Percentiles rank a stretch among this genome's conserved stretches.
phyloP scores from a whole-genome alignment of 2,888 invertebrate genomes.

The Caradrina kadenii region DNA sequence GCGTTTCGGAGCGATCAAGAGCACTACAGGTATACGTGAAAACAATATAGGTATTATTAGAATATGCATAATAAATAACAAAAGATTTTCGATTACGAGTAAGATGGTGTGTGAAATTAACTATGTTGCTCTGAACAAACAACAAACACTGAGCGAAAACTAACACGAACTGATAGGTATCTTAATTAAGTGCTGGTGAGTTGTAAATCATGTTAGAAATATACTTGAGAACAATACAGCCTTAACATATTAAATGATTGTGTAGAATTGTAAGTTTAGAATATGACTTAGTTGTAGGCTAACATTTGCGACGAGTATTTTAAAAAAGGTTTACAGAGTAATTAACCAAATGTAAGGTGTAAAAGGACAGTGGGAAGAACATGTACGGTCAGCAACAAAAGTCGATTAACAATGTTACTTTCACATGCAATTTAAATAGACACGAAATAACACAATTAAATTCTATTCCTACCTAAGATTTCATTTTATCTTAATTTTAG shows the following conservation, averaged over 20 bases:
- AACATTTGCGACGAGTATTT: too few species aligned
- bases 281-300: neutral
- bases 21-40: too few species aligned
- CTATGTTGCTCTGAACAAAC: slow-evolving; percentile 10
- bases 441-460: too few species aligned
- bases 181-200: slow-evolving; percentile 34
- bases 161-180: slow-evolving; percentile 36
- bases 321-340: too few species aligned
- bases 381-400: too few species aligned
- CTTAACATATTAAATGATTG: neutral
- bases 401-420: too few species aligned
- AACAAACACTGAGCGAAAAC: slow-evolving; percentile 22
- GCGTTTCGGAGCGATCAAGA: slow-evolving; percentile 1
- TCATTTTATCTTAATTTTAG: too few species aligned
- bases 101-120: slow-evolving; percentile 2
- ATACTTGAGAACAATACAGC: neutral
- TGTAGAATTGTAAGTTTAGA: neutral
- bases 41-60: too few species aligned
- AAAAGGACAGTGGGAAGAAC: neutral
- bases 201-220: slow-evolving; percentile 1
- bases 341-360: too few species aligned
- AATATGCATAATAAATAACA: neutral
- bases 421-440: too few species aligned
- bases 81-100: neutral
- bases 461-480: too few species aligned